Base-by-base conservation (phyloP, 2,113 vertebrate species). In the Marcusenius ussheri region DNA sequence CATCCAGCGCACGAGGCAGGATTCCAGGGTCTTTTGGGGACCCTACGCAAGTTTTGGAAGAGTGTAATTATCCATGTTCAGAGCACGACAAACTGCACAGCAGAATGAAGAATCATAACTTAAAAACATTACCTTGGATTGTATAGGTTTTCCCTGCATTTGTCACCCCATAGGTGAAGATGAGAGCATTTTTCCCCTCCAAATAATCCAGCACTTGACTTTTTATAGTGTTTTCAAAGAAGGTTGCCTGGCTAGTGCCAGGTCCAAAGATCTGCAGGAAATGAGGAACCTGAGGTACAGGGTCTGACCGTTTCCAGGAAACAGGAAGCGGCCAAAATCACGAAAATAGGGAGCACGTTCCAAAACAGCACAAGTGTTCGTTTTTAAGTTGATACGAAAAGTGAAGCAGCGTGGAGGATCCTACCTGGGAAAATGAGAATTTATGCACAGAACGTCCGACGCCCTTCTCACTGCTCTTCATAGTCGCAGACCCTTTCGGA, bases 91-190 rank as follows among this genome's bases (percentile, higher is more conserved):
- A 56, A 39, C 13, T 13, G 24, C 5, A 50, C 21, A 87, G 35
- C 24, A 58, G 11, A 88, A 47, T 77, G 27, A 9, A 3, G 3
- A 66, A n/a, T 3, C 5, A 53, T 10, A 11, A 49, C 31, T 51
- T 80, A 47, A 46, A 9, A 3, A 46, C 7, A 3, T 88, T 94
- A 97, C 97, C 98, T 96, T 98, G 97, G 86, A 98, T 96, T 3
- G 97, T 98, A 92, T 96, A 97, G 0, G 97, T 98, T 93, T 98
- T 98, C 27, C 98, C 98, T 90, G 97, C 96, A 45, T 98, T 98
- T 39, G 97, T 98, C 24, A 98, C 96, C 1, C 98, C 97, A 0
- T 98, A 98, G 50, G 96, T 97, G 94, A 98, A 98, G 21, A 98
- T 96, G 39, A 98, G 90, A 0, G 96, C 94, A 77, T 97, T 97